Conservation (phyloP, 2,797 vertebrate species). For the Chelon labrosus region DNA sequence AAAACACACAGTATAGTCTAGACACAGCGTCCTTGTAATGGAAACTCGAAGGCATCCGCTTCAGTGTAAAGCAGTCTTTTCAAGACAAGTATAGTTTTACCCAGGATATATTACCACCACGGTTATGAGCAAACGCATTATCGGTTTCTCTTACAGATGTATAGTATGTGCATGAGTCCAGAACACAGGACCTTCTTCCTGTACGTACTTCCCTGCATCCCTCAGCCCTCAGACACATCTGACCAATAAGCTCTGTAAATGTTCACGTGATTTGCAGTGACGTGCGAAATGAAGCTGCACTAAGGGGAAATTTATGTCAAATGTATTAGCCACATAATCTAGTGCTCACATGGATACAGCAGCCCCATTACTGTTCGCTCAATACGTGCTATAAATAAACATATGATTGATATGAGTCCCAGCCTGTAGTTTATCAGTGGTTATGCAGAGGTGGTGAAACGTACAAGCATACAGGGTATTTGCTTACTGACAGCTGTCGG, state of each 20-base stretch:
- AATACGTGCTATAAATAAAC: constrained; percentile 31
- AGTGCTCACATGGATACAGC: neutral
- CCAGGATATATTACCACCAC: too few species aligned
- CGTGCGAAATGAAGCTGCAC: too few species aligned
- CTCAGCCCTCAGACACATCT: too few species aligned
- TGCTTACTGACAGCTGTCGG: constrained; percentile 5
- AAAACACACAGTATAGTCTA: neutral
- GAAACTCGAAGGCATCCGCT: neutral
- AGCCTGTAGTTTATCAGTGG: constrained; percentile 18
- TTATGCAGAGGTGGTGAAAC: constrained; percentile 9
- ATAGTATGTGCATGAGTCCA: neutral
- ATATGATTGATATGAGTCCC: constrained; percentile 28
- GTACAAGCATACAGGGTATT: neutral
- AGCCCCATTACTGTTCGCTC: constrained; percentile 14
- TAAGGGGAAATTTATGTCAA: neutral
- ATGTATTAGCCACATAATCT: neutral
- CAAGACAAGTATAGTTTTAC: too few species aligned
- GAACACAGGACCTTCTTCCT: too few species aligned
- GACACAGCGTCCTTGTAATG: neutral
- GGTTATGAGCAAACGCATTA: too few species aligned
- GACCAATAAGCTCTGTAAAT: too few species aligned
- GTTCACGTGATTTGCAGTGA: too few species aligned
- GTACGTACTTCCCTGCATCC: too few species aligned
- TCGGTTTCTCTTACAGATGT: neutral
- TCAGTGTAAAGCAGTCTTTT: too few species aligned